Evolutionary conservation across 2,797 vertebrate genomes (phyloP).

Genomic region (Neoniphon sammara): DNA sequence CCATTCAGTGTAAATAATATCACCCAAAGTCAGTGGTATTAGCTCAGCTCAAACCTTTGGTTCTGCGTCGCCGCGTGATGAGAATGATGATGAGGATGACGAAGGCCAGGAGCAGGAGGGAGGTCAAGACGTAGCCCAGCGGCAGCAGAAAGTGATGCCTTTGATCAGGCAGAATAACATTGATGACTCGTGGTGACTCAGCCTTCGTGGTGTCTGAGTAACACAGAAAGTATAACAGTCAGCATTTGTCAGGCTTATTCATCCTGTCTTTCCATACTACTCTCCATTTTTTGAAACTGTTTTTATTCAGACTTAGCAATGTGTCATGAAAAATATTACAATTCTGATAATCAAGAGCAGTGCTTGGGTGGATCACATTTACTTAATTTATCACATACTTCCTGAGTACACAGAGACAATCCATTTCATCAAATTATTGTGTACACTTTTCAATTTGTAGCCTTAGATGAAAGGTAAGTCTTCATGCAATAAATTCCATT

Average conservation of each 20-base stretch:
- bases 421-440: not conserved
- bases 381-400: not conserved
- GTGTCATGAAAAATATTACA: conserved; percentile 31
- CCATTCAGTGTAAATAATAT: not conserved
- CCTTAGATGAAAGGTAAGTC: too few species aligned
- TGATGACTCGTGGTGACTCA: conserved; percentile 89
- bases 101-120: conserved; percentile 88
- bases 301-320: not conserved
- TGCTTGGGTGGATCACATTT: too few species aligned
- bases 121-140: conserved; percentile 90
- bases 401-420: conserved; percentile 13
- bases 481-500: too few species aligned
- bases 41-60: conserved; percentile 79
- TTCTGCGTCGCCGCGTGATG: conserved; percentile 81
- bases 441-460: not conserved
- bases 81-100: conserved; percentile 87
- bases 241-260: conserved; percentile 24
- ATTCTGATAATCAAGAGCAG: conserved; percentile 13
- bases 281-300: too few species aligned
- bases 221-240: conserved; percentile 29
- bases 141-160: conserved; percentile 91
- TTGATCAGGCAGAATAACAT: conserved; percentile 90
- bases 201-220: conserved; percentile 81
- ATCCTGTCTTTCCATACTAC: not conserved
- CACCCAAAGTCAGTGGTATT: not conserved